Percentiles rank a stretch among this genome's conserved stretches.
These are phyloP conservation scores for Phortica variegata DNA, from an alignment of 1,140 invertebrate species.

Conservation along the genomic window DNA sequence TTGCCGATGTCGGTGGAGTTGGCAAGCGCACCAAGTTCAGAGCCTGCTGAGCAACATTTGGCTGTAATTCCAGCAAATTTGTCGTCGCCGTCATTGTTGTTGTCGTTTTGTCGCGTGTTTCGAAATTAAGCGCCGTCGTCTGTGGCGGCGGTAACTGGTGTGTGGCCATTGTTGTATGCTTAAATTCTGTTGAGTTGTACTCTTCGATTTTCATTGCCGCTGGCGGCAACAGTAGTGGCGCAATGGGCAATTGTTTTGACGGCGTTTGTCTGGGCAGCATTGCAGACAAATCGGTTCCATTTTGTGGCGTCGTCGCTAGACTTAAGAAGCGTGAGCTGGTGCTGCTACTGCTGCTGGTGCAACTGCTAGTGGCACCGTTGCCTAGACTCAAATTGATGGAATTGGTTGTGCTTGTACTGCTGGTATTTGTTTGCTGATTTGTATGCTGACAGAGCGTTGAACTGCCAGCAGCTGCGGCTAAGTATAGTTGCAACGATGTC, in stretches of 20 bases:
- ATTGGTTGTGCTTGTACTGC: conserved; percentile 43
- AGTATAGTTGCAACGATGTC: conserved; percentile 60
- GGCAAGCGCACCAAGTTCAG: conserved; percentile 49
- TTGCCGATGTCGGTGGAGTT: conserved; percentile 49
- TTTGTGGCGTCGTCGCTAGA: conserved; percentile 19
- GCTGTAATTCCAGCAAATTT: conserved; percentile 14
- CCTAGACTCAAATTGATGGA: conserved; percentile 45
- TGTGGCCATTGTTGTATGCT: conserved; percentile 11
- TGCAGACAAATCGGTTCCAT: not conserved
- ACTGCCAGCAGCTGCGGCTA: conserved; percentile 58
- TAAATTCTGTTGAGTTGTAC: conserved; percentile 12
- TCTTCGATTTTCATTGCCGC: conserved; percentile 45
- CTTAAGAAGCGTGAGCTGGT: conserved; percentile 41
- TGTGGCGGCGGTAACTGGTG: conserved; percentile 20
- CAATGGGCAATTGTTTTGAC: conserved; percentile 23
- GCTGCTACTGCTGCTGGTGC: conserved; percentile 27
- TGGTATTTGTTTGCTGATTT: conserved; percentile 38
- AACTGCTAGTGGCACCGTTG: conserved; percentile 24
- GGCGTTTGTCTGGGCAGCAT: conserved; percentile 13
- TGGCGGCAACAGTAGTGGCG: conserved; percentile 36
- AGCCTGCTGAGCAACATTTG: conserved; percentile 30
- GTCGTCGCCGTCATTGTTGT: conserved; percentile 4
- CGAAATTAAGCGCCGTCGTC: conserved; percentile 13
- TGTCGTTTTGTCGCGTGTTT: conserved; percentile 28
- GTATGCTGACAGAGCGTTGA: conserved; percentile 46